Conservation (phyloP, 2,797 vertebrate species). For the Ptychobarbus kaznakovi region DNA sequence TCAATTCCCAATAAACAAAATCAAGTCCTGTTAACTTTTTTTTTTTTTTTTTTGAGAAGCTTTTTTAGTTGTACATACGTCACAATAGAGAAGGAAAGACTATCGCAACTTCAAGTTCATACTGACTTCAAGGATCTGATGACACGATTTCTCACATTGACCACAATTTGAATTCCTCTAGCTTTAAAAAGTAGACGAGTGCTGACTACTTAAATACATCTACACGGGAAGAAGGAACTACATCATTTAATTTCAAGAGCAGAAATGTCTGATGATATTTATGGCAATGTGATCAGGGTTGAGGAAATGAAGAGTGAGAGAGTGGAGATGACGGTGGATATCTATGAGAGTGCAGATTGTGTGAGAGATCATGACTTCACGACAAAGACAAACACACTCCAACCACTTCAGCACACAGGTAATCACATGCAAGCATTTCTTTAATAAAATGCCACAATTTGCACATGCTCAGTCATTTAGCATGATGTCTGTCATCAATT, state of each 20-base stretch:
- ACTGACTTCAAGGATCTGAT: neutral
- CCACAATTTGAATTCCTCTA: neutral
- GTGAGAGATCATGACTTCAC: neutral
- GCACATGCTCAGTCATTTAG: neutral
- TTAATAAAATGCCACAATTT: neutral
- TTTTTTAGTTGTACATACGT: neutral
- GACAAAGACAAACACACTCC: neutral
- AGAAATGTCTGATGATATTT: conserved; percentile 1
- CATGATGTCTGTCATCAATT: neutral
- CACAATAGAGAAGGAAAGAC: neutral
- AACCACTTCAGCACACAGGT: neutral
- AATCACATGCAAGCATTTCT: neutral
- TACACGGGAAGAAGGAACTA: neutral
- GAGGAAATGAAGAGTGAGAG: neutral
- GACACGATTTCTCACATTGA: conserved; percentile 1
- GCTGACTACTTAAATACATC: neutral
- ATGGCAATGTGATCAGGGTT: neutral
- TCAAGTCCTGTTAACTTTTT: neutral
- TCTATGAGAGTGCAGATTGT: conserved; percentile 21
- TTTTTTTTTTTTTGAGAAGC: neutral
- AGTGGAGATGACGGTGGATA: conserved; percentile 13
- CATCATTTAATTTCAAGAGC: neutral
- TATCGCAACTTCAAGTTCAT: neutral
- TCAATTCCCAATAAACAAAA: neutral
- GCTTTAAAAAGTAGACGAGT: neutral